Percentiles rank a stretch among this genome's conserved stretches.
Evolutionary conservation across 2,797 vertebrate genomes (phyloP).

Genomic region (Fistularia tabacaria): DNA sequence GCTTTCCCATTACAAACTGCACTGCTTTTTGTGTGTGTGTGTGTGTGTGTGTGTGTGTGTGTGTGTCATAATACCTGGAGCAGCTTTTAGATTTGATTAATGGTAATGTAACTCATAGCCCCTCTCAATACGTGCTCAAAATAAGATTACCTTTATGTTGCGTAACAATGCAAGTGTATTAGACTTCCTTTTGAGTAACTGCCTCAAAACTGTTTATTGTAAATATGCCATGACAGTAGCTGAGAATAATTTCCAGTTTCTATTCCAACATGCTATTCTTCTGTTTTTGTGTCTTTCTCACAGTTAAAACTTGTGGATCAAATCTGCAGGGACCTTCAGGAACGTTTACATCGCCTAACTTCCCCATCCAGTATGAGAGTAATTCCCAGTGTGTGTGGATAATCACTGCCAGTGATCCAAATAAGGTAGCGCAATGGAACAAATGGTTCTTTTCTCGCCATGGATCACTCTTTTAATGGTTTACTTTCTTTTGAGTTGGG

Average conservation of each 20-base stretch:
- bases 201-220: conserved; percentile 34
- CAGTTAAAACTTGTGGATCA: conserved; percentile 94
- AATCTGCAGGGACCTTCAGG: conserved; percentile 93
- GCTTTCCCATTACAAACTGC: conserved; percentile 36
- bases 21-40: conserved; percentile 29
- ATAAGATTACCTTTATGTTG: conserved; percentile 53
- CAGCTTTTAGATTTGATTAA: conserved; percentile 67
- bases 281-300: conserved; percentile 25
- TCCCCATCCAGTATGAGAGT: conserved; percentile 96
- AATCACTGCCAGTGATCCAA: conserved; percentile 88
- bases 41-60: conserved; percentile 44
- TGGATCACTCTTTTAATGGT: background rate
- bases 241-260: background rate
- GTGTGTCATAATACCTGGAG: conserved; percentile 57
- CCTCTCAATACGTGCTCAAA: conserved; percentile 50
- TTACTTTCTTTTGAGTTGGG: background rate
- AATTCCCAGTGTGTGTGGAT: conserved; percentile 98
- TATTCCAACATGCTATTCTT: background rate
- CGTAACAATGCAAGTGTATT: conserved; percentile 46
- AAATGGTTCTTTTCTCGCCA: background rate
- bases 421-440: conserved; percentile 81
- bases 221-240: conserved; percentile 8
- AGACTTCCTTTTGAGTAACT: conserved; percentile 24
- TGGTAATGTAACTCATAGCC: conserved; percentile 58
- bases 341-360: conserved; percentile 93